phyloP scores from a whole-genome alignment of 2,113 vertebrate genomes.

The Channa argus region DNA sequence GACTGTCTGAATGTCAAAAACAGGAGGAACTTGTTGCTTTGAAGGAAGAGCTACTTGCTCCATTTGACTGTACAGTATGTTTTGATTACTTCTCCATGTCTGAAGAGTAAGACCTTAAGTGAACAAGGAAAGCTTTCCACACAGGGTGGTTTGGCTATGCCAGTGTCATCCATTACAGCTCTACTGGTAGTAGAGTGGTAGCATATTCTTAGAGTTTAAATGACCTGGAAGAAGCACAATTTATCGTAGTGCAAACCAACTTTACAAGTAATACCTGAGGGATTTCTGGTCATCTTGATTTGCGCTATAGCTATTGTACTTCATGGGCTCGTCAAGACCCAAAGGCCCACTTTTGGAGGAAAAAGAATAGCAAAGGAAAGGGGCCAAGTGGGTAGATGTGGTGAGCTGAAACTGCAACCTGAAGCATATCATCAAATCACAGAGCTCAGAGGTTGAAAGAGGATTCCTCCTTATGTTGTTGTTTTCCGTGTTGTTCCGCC shows the following conservation, averaged over 20 bases:
- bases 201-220: constrained; percentile 40
- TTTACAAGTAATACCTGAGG: constrained; percentile 38
- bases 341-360: constrained; percentile 56
- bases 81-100: constrained; percentile 79
- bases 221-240: constrained; percentile 22
- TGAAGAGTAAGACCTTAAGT: constrained; percentile 60
- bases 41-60: constrained; percentile 72
- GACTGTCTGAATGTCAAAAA: constrained; percentile 74
- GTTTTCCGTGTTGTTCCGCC: constrained; percentile 81
- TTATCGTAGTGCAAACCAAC: background rate
- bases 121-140: constrained; percentile 56
- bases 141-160: constrained; percentile 28
- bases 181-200: constrained; percentile 12
- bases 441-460: constrained; percentile 72
- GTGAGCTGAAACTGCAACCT: constrained; percentile 69
- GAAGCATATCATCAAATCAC: constrained; percentile 68
- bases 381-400: constrained; percentile 64
- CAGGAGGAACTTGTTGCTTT: constrained; percentile 74
- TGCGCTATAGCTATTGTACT: constrained; percentile 20
- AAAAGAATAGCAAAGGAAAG: constrained; percentile 61
- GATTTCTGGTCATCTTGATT: constrained; percentile 33
- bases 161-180: constrained; percentile 47
- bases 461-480: constrained; percentile 74
- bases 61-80: constrained; percentile 61
- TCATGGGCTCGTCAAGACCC: constrained; percentile 33